Conservation (phyloP, 1,140 invertebrate genomes). For the Oryzaephilus surinamensis region DNA sequence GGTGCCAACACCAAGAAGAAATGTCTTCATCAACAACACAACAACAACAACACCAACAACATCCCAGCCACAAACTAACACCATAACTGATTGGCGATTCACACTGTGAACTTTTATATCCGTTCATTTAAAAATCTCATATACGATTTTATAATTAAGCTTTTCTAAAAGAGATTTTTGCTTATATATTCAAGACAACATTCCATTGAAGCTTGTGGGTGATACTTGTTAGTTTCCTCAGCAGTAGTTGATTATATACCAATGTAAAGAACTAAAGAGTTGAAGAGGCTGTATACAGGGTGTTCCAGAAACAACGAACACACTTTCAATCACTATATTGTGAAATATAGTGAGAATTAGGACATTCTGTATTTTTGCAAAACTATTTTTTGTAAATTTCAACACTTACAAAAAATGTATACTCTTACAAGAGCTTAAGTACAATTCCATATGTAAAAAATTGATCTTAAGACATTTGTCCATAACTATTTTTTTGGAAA, state of each 20-base stretch:
- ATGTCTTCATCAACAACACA: constrained; percentile 16
- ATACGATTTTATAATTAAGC: constrained; percentile 6
- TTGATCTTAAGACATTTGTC: no score
- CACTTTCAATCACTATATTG: no score
- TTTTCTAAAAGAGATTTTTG: no score
- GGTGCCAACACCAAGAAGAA: constrained; percentile 15
- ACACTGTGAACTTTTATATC: constrained; percentile 3
- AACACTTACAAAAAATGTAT: neutral
- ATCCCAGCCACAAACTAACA: constrained; percentile 9
- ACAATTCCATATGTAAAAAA: no score
- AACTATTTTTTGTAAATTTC: neutral
- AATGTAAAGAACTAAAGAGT: neutral
- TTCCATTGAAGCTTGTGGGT: constrained; percentile 6
- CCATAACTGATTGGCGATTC: constrained; percentile 8
- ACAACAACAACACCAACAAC: constrained; percentile 1
- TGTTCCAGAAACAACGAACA: neutral
- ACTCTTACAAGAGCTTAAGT: constrained; percentile 1
- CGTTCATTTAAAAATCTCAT: constrained; percentile 9
- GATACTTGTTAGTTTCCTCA: constrained; percentile 8
- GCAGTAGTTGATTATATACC: neutral
- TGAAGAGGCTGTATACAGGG: neutral
- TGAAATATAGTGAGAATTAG: no score
- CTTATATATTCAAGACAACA: no score
- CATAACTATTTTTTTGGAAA: no score
- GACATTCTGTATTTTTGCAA: neutral